Conservation (phyloP, 2,113 vertebrate species). For the Xiphophorus maculatus region DNA sequence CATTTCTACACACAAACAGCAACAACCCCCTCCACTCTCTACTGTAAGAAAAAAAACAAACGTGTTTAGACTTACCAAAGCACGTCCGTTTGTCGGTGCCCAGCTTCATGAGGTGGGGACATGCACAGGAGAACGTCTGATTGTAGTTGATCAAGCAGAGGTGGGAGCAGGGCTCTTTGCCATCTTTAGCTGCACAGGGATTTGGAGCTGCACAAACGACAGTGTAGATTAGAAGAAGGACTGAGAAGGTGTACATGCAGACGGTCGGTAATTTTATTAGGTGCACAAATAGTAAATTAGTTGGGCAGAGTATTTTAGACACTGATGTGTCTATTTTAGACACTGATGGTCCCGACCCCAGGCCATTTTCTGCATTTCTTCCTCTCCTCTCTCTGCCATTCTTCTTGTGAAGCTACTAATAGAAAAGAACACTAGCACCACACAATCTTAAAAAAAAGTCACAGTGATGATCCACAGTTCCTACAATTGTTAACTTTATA, state of each 20-base stretch:
- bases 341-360: too few relatives aligned
- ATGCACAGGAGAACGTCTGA: constrained; percentile 90
- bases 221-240: background rate
- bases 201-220: constrained; percentile 84
- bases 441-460: too few relatives aligned
- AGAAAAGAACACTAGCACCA: too few relatives aligned
- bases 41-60: background rate
- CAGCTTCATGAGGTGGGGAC: constrained; percentile 96
- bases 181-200: constrained; percentile 90
- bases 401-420: too few relatives aligned
- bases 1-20: background rate
- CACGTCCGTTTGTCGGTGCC: constrained; percentile 89
- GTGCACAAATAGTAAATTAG: background rate
- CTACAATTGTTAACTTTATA: too few relatives aligned
- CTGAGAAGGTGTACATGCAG: background rate
- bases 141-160: constrained; percentile 98
- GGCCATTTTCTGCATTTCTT: too few relatives aligned
- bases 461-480: too few relatives aligned
- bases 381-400: too few relatives aligned
- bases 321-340: too few relatives aligned
- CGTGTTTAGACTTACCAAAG: constrained; percentile 80
- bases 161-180: constrained; percentile 92
- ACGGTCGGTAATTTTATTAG: background rate
- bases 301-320: too few relatives aligned
- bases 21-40: background rate